Percentiles rank a stretch among this genome's conserved stretches.
Conservation (phyloP, 2,797 vertebrate species). For the Acanthurus tractus region DNA sequence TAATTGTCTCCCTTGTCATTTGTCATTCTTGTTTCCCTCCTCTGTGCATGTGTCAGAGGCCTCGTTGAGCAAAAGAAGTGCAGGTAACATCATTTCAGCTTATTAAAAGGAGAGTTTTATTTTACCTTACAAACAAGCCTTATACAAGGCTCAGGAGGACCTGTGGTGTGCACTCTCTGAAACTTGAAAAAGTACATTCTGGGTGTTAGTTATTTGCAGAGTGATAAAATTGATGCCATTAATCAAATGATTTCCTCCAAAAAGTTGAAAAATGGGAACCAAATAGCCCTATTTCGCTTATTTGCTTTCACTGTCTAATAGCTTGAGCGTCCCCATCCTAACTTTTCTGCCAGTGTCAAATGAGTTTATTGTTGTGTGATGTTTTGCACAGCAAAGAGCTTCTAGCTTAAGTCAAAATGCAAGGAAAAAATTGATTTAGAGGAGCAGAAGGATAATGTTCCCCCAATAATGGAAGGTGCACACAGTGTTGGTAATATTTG, state of each 20-base stretch:
- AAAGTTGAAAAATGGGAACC: slow-evolving; percentile 30
- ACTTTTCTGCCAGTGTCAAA: slow-evolving; percentile 21
- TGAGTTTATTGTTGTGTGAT: slow-evolving; percentile 16
- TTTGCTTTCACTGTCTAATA: slow-evolving; percentile 36
- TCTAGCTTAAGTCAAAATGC: slow-evolving; percentile 2
- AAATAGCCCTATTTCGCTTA: slow-evolving; percentile 30
- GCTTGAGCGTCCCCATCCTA: neutral
- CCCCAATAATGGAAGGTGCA: neutral
- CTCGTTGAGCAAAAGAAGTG: neutral
- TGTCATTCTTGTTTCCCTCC: neutral
- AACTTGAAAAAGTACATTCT: neutral
- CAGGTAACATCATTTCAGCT: neutral
- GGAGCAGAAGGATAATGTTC: slow-evolving; percentile 3
- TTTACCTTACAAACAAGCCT: slow-evolving; percentile 4
- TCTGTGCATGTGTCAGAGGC: neutral
- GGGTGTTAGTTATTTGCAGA: slow-evolving; percentile 21
- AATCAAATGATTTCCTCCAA: slow-evolving; percentile 22
- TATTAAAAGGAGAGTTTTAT: slow-evolving; percentile 13
- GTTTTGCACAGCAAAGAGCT: slow-evolving; percentile 16
- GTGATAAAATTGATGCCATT: slow-evolving; percentile 28
- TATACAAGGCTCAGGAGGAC: neutral
- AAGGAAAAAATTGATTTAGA: neutral
- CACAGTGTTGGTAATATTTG: neutral
- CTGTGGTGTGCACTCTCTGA: neutral
- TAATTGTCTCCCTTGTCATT: slow-evolving; percentile 32